A percentile compares a stretch with the other conserved stretches of the same genome.
Conservation (phyloP, 2,888 invertebrate species). For the Leucoptera coffeella region DNA sequence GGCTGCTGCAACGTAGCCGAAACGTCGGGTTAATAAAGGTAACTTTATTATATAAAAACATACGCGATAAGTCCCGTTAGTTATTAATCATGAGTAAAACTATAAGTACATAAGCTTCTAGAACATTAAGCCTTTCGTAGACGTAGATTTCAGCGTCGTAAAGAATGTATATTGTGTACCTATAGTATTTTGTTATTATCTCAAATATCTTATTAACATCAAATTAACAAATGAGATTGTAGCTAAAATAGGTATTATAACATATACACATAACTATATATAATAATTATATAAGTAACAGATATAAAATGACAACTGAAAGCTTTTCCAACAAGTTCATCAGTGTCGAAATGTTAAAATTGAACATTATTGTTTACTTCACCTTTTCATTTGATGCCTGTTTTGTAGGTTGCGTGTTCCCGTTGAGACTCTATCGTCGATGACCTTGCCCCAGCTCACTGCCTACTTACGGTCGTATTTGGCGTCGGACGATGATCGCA, state of each 20-base stretch:
- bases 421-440: slow-evolving; percentile 69
- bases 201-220: neutral
- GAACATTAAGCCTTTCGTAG: too few species aligned
- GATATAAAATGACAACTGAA: too few species aligned
- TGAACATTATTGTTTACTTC: neutral
- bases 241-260: neutral
- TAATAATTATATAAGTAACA: neutral
- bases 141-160: too few species aligned
- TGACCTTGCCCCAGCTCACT: slow-evolving; percentile 83
- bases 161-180: too few species aligned
- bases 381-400: neutral
- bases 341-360: neutral
- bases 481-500: slow-evolving; percentile 34
- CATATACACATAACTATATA: neutral
- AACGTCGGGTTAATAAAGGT: too few species aligned
- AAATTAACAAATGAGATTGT: neutral
- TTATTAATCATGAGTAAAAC: too few species aligned
- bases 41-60: too few species aligned
- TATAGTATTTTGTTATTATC: too few species aligned
- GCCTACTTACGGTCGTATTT: slow-evolving; percentile 62
- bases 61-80: too few species aligned
- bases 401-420: slow-evolving; percentile 60
- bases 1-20: too few species aligned
- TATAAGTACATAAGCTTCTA: too few species aligned
- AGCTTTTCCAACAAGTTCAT: too few species aligned